Evolutionary conservation across 2,797 vertebrate genomes (phyloP), one percentile per base, ranked within the genome.

Genomic region (Diplodus puntazzo): DNA sequence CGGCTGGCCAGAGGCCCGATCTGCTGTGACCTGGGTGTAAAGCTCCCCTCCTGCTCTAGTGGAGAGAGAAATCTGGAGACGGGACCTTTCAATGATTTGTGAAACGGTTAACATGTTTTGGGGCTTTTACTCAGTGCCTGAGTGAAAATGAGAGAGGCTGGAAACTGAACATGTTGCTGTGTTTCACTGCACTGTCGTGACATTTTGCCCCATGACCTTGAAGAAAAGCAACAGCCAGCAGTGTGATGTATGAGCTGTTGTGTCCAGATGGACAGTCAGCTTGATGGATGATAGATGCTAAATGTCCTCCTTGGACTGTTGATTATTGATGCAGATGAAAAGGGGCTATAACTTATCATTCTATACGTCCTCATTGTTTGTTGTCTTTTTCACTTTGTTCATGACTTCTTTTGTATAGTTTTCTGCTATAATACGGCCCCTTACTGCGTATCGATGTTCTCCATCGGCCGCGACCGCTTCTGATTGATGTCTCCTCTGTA

Each of bases 1-100:
- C 59, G 80, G 82, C 85, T 91, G 93, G 89, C 86, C 83, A 50
- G 11, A 39, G 27, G 77, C 84, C 77, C 59, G 7, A 42, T 77
- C 63, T 42, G n/a, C 78, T 16, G 5, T 60, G 39, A 63, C 55
- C 63, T 46, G 52, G 65, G 64, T 59, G 57, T 63, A 58, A 82
- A 88, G 72, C 78, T 52, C 81, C 65, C 65, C 84, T 84, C 53
- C 77, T 83, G 86, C 83, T 90, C 80, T 46, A 75, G 54, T 71
- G 80, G 79, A 84, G 48, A 52, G 82, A 74, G 71, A 80, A 82
- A 74, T 82, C 80, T 72, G 60, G 78, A 83, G 63, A 77, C 57
- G 58, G 72, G 63, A 72, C 59, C 64, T 49, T 73, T 48, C 17
- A 11, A 65, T 76, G 60, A 83, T 82, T 84, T 87, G 69, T 69